Base-by-base conservation (phyloP, 2,797 vertebrate genomes). In the Streptopelia turtur region DNA sequence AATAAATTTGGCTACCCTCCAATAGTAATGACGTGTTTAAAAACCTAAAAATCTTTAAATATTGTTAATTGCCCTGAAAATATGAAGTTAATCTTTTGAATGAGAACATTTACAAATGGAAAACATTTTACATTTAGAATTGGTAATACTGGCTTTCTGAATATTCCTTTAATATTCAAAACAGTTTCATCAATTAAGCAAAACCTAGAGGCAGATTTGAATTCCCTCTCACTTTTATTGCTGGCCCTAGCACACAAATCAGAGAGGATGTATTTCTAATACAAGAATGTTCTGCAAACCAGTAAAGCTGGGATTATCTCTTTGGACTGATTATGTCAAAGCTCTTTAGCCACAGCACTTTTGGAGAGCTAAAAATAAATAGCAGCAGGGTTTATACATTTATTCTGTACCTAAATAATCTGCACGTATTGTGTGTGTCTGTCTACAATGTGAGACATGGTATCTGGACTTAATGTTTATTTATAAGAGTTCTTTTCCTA, bases 261-360 rank as follows among this genome's bases (percentile, higher is more conserved):
- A 87, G 74, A 94, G 95, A 91, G 97, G 95, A 96, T 97, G 76
- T 90, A 95, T 96, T 97, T 96, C 95, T 97, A 95, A 97, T 95
- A 90, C 92, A 96, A 85, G 90, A 97, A 97, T 97, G 96, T 97
- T 98, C 95, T 95, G 85, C 94, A 97, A 97, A 93, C 95, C 96
- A 96, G 90, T 96, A 97, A 97, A 98, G 97, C 97, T 97, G 94
- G 97, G 96, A 97, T 97, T 98, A 98, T 97, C 97, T 97, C 93
- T 80, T 97, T 33, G 64, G 88, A 97, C 94, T 84, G 97, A 97
- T 98, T 97, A 98, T 98, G 97, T 97, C 98, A 97, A 97, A 98
- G 97, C 96, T 96, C 94, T 97, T 97, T 96, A 97, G 95, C 94
- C 91, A 94, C 93, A 94, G 78, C 96, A 95, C 92, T 96, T 97